phyloP scores from a whole-genome alignment of 2,113 vertebrate species.

The Ploceus nigricollis region DNA sequence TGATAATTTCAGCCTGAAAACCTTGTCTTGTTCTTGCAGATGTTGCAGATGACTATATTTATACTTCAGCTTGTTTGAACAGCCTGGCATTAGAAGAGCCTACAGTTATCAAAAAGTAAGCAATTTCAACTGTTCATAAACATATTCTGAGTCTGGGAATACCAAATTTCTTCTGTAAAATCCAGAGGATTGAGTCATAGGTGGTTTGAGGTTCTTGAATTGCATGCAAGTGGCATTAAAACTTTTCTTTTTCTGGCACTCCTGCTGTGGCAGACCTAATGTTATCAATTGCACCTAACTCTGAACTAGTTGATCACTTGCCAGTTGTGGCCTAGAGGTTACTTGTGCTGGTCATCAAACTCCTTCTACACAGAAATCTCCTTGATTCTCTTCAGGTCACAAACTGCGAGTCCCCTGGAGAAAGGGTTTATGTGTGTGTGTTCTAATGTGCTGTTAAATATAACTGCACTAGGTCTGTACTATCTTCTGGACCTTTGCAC shows the following conservation, averaged over 20 bases:
- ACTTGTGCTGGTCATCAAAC: background rate
- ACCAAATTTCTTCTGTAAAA: background rate
- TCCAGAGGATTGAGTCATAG: background rate
- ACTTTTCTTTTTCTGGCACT: background rate
- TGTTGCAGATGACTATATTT: conserved; percentile 95
- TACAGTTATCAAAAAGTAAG: conserved; percentile 88
- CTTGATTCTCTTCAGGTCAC: background rate
- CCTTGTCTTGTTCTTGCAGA: conserved; percentile 72
- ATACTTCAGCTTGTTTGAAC: conserved; percentile 85
- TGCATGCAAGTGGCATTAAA: background rate
- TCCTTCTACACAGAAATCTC: background rate
- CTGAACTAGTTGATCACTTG: background rate
- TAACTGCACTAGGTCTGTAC: background rate
- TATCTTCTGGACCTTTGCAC: background rate
- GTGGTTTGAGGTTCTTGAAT: background rate
- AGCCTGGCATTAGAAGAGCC: conserved; percentile 84
- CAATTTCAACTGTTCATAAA: background rate
- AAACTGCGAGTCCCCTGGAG: background rate
- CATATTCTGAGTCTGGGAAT: background rate
- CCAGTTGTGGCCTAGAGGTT: background rate
- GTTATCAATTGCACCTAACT: background rate
- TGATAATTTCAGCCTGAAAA: conserved; percentile 17
- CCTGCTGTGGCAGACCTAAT: background rate
- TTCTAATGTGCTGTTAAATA: background rate
- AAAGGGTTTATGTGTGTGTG: background rate